Evolutionary conservation across 2,113 vertebrate genomes (phyloP), one percentile per base, ranked within the genome.

Genomic region (Drymodes brunneopygia): DNA sequence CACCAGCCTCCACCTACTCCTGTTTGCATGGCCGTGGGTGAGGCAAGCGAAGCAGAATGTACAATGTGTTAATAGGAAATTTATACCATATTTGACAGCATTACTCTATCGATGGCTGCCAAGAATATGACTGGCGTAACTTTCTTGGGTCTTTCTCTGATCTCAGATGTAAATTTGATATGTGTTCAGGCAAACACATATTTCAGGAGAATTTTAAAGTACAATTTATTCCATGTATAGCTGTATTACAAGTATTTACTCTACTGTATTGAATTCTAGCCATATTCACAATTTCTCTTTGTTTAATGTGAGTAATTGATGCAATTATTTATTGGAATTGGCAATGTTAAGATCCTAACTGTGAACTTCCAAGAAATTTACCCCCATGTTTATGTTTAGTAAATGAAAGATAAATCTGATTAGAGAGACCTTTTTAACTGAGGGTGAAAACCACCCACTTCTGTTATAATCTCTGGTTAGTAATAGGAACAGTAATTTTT

Each of bases 51-150:
- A 95, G 60, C 51, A 83, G 90, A 90, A 93, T 12, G 27, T 64
- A 69, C 58, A 58, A 31, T 17, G 78, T 69, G 51, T 82, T 89
- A 92, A 88, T 58, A 91, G 48, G 61, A 88, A 95, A 64, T 90
- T 92, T 88, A 74, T 92, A 80, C 78, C 47, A 16, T 81, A 90
- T 80, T 92, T 95, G 88, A 93, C 82, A 96, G 83, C 84, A 69
- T 90, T 92, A 67, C 38, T 31, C 35, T 66, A n/a, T 75, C 70
- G 82, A 67, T 66, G 36, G 10, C 23, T 97, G 91, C 96, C 96
- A 97, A 94, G 90, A 97, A 97, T 92, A 81, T 92, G 96, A 92
- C 88, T 95, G 88, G 91, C 83, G 91, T 69, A 4, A 72, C 87
- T 95, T 95, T 81, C 74, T 56, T 72, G 65, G 83, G 88, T 87